Evolutionary conservation across 2,797 vertebrate genomes (phyloP), one percentile per base, ranked within the genome.

Genomic region (Hippopotamyrus pictus): DNA sequence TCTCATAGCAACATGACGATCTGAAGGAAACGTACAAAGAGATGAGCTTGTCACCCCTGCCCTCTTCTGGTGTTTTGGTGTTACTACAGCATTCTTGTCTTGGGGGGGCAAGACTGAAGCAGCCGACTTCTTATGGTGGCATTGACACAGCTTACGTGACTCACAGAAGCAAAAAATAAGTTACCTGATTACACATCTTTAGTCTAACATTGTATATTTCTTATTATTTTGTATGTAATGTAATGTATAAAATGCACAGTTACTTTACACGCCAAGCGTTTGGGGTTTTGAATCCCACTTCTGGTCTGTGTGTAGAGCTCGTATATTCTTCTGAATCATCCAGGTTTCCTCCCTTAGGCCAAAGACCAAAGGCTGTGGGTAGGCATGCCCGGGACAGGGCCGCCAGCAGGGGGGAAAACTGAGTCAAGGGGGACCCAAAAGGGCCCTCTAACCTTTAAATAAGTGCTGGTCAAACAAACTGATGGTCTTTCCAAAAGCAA

Each of bases 21-120:
- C 90, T 88, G 88, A 54, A 87, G 29, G 65, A 84, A 83, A 91
- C 33, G 87, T 50, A 82, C 88, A 76, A 90, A 88, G 89, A 83
- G 82, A 88, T 90, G 48, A 89, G 57, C 57, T 17, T 22, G 51
- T 50, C 53, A 57, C 29, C 57, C 29, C 14, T 57, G 53, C 82
- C 88, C 59, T 50, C 84, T 46, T 76, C 44, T 86, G 83, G 59
- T 62, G 5, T 53, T 41, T 76, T 14, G 51, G 57, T 89, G 48
- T 12, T 76, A 69, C 37, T 86, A 83, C 48, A 86, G 44, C n/a
- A 9, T 14, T 87, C 22, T 29, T 88, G 3, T 88, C 25, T 88
- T 7, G 41, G 76, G 33, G 11, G 1, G 12, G 41, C 11, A 5
- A 59, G 44, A 33, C 5, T 46, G 11, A 50, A 83, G 79, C n/a